Percentiles rank a stretch among this genome's conserved stretches.
These are phyloP conservation scores for Acleris sparsana DNA, from an alignment of 2,888 invertebrate genomes.

Conservation along the genomic window DNA sequence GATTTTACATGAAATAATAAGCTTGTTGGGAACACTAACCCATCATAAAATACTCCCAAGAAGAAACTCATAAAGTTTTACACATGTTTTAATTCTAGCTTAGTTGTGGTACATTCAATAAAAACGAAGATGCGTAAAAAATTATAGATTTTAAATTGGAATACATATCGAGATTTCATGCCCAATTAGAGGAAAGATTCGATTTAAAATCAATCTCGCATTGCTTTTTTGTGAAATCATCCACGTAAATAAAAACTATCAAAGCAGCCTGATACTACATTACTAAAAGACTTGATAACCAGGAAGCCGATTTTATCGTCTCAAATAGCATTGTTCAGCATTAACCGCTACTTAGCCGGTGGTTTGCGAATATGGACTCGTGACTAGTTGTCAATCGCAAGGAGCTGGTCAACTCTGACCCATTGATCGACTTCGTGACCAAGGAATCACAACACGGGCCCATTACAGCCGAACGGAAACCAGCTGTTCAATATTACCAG, in stretches of 20 bases:
- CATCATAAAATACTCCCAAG: not conserved
- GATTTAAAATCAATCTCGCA: slow-evolving; percentile 9
- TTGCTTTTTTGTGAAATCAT: not conserved
- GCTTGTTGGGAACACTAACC: slow-evolving; percentile 4
- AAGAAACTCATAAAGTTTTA: slow-evolving; percentile 3
- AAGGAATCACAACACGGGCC: slow-evolving; percentile 58
- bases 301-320: slow-evolving; percentile 14
- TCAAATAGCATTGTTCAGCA: slow-evolving; percentile 24
- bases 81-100: not conserved
- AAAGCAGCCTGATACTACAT: not conserved
- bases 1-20: slow-evolving; percentile 32
- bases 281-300: slow-evolving; percentile 11
- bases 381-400: slow-evolving; percentile 49
- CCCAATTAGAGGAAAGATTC: slow-evolving; percentile 13
- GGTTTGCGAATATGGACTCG: slow-evolving; percentile 38
- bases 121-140: slow-evolving; percentile 12
- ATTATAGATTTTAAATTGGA: slow-evolving; percentile 19
- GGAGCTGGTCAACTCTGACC: slow-evolving; percentile 58
- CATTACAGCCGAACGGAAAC: slow-evolving; percentile 59
- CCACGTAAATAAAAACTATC: not conserved
- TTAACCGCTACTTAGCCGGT: slow-evolving; percentile 33
- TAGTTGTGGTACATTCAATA: slow-evolving; percentile 1
- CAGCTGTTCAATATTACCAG: slow-evolving; percentile 48
- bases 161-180: slow-evolving; percentile 12
- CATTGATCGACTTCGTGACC: slow-evolving; percentile 71